Conservation (phyloP, 2,113 vertebrate genomes). For the Onychostoma macrolepis region DNA sequence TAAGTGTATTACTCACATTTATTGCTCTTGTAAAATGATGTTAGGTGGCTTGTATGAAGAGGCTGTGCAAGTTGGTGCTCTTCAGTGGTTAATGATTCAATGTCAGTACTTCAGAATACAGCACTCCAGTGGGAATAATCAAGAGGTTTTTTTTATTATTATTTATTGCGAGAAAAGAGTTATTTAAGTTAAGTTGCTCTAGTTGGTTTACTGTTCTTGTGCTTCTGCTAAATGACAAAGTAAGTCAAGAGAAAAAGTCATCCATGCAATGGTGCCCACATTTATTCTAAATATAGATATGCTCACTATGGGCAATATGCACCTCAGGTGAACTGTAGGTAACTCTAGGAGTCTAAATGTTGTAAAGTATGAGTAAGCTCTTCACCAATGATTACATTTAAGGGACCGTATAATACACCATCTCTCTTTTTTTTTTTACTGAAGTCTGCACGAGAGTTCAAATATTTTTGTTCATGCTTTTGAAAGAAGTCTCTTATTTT, state of each 20-base stretch:
- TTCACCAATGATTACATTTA: not conserved
- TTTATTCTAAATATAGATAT: constrained; percentile 32
- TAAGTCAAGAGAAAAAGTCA: not conserved
- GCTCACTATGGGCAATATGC: not conserved
- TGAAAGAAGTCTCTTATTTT: not conserved
- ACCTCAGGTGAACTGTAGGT: constrained; percentile 12
- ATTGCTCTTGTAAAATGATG: constrained; percentile 10
- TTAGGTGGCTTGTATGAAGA: constrained; percentile 13
- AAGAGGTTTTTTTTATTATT: not conserved
- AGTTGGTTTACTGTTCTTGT: not conserved
- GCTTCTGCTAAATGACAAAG: not conserved
- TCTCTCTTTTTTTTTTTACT: not conserved
- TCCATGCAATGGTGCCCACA: not conserved
- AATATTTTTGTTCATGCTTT: not conserved
- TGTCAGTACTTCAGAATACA: constrained; percentile 8
- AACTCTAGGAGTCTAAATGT: constrained; percentile 1
- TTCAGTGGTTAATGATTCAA: constrained; percentile 11
- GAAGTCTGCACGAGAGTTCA: not conserved
- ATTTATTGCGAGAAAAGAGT: too few relatives aligned
- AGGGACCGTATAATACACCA: not conserved
- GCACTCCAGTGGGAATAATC: not conserved
- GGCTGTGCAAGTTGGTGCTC: not conserved
- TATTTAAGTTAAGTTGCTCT: not conserved
- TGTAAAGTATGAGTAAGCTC: not conserved
- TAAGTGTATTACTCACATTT: not conserved